Percentiles rank a stretch among this genome's conserved stretches.
Conservation (phyloP, 2,888 invertebrate species). For the Apotomis betuletana region DNA sequence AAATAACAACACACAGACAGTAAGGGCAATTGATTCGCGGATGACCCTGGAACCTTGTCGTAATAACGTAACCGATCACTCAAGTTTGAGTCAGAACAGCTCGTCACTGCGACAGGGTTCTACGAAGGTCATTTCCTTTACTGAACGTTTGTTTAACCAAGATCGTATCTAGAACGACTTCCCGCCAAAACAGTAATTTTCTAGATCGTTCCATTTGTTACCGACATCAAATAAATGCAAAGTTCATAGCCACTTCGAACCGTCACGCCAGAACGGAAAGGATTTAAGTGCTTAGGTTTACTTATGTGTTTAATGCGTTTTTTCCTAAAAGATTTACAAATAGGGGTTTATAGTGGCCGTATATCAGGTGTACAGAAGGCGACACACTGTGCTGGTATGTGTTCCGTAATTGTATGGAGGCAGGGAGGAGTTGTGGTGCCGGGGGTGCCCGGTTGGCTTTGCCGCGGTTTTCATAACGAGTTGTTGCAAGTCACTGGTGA, state of each 20-base stretch:
- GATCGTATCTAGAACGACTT: constrained; percentile 30
- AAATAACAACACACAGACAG: too few species aligned
- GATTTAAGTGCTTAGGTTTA: not conserved
- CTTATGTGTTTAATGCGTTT: not conserved
- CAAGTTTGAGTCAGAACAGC: too few species aligned
- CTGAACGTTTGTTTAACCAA: not conserved
- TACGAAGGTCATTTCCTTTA: too few species aligned
- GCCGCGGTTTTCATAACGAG: constrained; percentile 12
- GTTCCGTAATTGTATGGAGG: not conserved
- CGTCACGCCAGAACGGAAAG: not conserved
- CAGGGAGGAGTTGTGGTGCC: not conserved
- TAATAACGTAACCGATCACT: too few species aligned
- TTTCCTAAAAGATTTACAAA: not conserved
- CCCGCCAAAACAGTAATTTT: constrained; percentile 29
- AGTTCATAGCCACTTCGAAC: constrained; percentile 32
- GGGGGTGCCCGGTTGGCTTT: not conserved
- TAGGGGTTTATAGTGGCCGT: constrained; percentile 1
- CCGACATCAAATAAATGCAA: constrained; percentile 33
- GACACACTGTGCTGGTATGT: not conserved
- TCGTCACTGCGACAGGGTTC: too few species aligned
- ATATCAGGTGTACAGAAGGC: constrained; percentile 12
- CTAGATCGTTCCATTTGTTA: constrained; percentile 26
- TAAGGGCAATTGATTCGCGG: too few species aligned
- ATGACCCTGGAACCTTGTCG: too few species aligned
- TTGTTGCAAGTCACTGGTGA: constrained; percentile 11